Conservation (phyloP, 2,888 invertebrate genomes). For the Netelia virgata region DNA sequence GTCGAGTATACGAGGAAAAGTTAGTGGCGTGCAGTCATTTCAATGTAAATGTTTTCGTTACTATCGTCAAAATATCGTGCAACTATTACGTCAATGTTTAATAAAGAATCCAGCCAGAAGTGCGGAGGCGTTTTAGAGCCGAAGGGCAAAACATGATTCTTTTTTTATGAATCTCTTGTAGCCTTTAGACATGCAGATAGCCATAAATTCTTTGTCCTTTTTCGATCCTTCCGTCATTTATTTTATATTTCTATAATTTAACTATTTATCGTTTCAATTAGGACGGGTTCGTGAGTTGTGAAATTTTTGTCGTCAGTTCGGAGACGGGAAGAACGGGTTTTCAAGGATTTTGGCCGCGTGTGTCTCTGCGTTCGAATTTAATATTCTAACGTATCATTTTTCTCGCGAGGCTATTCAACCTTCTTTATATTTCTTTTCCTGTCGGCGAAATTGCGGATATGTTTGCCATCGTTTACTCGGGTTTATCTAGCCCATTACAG, state of each 20-base stretch:
- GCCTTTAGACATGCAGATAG: background rate
- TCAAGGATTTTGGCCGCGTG: slow-evolving; percentile 26
- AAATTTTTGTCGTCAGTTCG: background rate
- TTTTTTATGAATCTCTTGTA: background rate
- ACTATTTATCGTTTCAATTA: slow-evolving; percentile 24
- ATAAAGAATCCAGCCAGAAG: slow-evolving; percentile 11
- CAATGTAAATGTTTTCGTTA: slow-evolving; percentile 2
- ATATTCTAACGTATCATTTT: slow-evolving; percentile 18
- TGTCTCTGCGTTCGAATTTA: background rate
- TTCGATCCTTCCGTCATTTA: background rate
- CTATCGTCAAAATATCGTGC: background rate
- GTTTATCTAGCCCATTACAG: background rate
- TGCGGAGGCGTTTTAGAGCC: slow-evolving; percentile 1
- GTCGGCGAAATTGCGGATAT: background rate
- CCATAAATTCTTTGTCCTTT: background rate
- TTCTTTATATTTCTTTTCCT: background rate
- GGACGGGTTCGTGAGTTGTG: background rate
- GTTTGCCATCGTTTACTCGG: background rate
- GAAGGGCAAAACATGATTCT: background rate
- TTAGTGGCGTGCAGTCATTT: background rate
- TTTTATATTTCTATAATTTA: slow-evolving; percentile 4
- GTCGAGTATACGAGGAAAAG: background rate
- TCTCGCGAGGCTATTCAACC: slow-evolving; percentile 19
- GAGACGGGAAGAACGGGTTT: slow-evolving; percentile 12
- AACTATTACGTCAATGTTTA: background rate